Evolutionary conservation across 2,797 vertebrate species (phyloP).

Genomic region (Typhlichthys subterraneus): DNA sequence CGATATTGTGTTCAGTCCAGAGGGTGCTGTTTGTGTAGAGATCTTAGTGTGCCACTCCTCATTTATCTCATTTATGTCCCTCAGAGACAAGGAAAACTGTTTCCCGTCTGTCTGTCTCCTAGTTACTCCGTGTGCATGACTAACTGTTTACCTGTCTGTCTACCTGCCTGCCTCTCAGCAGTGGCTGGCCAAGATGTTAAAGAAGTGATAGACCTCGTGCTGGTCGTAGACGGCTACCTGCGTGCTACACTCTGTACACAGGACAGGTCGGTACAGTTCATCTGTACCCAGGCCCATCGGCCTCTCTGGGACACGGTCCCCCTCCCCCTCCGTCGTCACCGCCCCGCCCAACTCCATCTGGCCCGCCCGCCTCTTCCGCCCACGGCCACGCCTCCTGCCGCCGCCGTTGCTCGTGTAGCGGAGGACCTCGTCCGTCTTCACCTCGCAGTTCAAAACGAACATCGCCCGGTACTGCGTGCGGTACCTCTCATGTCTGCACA

Average conservation of each 20-base stretch:
- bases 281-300: conserved; percentile 74
- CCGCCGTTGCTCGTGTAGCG: conserved; percentile 77
- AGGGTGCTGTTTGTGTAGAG: too few species aligned
- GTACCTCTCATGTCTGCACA: conserved; percentile 89
- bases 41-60: too few species aligned
- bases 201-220: conserved; percentile 96
- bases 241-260: conserved; percentile 90
- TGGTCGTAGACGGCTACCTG: conserved; percentile 94
- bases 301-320: conserved; percentile 27
- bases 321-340: conserved; percentile 41
- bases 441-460: conserved; percentile 97
- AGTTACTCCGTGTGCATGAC: background rate
- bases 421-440: conserved; percentile 88
- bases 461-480: conserved; percentile 95
- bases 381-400: conserved; percentile 70
- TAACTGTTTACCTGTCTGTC: background rate
- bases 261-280: conserved; percentile 90
- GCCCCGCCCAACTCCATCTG: background rate
- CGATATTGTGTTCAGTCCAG: too few species aligned
- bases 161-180: conserved; percentile 70
- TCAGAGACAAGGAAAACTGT: too few species aligned
- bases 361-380: conserved; percentile 67
- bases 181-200: conserved; percentile 94
- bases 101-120: too few species aligned
- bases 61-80: too few species aligned